phyloP scores from a whole-genome alignment of 2,888 invertebrate genomes.

The Disparrhopalites patrizii region DNA sequence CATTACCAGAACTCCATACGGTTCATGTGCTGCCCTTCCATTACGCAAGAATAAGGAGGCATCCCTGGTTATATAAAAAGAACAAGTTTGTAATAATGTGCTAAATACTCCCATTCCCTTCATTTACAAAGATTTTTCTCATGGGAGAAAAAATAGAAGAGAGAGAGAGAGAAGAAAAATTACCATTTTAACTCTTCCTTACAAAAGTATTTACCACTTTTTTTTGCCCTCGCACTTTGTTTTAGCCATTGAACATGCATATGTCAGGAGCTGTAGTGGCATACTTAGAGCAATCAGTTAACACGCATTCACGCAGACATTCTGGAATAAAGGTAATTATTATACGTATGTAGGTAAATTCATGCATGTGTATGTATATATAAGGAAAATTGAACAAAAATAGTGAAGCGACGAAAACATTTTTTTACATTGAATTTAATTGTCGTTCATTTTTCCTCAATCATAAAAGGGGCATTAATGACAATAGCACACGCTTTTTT shows the following conservation, averaged over 20 bases:
- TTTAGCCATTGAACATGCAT: background rate
- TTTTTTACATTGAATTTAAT: constrained; percentile 1
- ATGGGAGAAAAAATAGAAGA: too few relatives aligned
- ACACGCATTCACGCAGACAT: too few relatives aligned
- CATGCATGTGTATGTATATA: too few relatives aligned
- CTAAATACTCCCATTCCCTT: background rate
- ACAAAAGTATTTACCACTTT: too few relatives aligned
- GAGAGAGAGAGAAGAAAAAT: background rate
- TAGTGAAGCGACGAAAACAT: background rate
- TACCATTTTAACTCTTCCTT: background rate
- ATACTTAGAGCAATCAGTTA: too few relatives aligned
- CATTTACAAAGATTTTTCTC: background rate
- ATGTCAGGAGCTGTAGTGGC: background rate
- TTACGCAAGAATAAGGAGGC: background rate
- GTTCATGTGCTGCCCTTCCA: background rate
- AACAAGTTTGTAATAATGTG: background rate
- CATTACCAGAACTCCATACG: constrained; percentile 6
- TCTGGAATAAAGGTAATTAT: too few relatives aligned
- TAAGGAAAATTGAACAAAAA: too few relatives aligned
- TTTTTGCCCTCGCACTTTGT: background rate
- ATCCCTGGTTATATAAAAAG: too few relatives aligned
- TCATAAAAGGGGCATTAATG: too few relatives aligned
- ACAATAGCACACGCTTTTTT: background rate
- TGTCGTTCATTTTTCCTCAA: background rate
- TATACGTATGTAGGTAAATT: too few relatives aligned